phyloP scores from a whole-genome alignment of 1,140 invertebrate genomes.

The Orussus abietinus region DNA sequence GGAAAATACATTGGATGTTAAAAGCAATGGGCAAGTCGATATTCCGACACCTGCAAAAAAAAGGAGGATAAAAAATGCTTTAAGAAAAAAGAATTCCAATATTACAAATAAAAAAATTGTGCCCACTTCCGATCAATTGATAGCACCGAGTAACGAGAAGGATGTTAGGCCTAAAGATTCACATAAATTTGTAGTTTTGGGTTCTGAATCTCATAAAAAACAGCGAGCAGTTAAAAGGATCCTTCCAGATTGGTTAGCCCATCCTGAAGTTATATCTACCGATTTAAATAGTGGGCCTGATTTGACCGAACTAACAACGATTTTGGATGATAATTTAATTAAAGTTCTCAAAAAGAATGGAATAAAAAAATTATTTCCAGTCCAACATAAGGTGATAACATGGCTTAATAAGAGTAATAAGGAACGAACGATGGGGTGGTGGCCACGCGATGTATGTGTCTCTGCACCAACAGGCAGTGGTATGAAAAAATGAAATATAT shows the following conservation, averaged over 20 bases:
- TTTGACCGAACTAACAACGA: constrained; percentile 58
- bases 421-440: constrained; percentile 56
- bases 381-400: constrained; percentile 82
- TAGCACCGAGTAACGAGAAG: too few species aligned
- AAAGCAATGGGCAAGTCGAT: constrained; percentile 6
- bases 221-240: constrained; percentile 61
- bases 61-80: constrained; percentile 14
- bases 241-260: constrained; percentile 81
- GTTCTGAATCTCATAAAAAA: constrained; percentile 32
- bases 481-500: constrained; percentile 3
- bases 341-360: constrained; percentile 66
- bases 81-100: constrained; percentile 9
- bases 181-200: constrained; percentile 39
- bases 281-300: constrained; percentile 62
- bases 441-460: constrained; percentile 89
- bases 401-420: constrained; percentile 67
- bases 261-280: constrained; percentile 71
- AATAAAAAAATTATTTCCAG: constrained; percentile 79
- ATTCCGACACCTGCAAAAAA: constrained; percentile 9
- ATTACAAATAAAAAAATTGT: constrained; percentile 3
- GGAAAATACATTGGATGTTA: constrained; percentile 8
- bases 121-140: too few species aligned
- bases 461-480: constrained; percentile 97
- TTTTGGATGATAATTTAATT: constrained; percentile 62
- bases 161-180: neutral